Conservation (phyloP, 1,140 invertebrate genomes). For the Zaprionus camerounensis region DNA sequence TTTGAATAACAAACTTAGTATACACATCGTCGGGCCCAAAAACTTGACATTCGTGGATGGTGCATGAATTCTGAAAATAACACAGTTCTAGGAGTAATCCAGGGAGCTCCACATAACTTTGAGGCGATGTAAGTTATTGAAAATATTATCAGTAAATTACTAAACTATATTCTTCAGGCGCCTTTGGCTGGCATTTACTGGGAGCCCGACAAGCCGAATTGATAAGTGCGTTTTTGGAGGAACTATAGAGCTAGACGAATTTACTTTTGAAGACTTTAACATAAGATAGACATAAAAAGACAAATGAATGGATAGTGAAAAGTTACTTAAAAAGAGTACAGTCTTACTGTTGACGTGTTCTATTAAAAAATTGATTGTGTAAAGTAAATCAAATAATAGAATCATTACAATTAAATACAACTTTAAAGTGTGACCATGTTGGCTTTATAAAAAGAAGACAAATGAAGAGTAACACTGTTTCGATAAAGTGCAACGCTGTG, state of each 20-base stretch:
- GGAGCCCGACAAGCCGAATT: constrained; percentile 71
- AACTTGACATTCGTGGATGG: constrained; percentile 58
- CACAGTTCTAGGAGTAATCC: constrained; percentile 58
- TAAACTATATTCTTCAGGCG: constrained; percentile 50
- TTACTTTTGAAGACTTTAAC: constrained; percentile 42
- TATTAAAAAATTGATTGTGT: background rate
- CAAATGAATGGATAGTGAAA: background rate
- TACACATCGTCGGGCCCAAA: constrained; percentile 62
- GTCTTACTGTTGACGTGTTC: background rate
- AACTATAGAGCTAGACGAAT: constrained; percentile 4
- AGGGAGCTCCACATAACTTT: constrained; percentile 42
- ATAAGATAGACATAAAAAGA: constrained; percentile 11
- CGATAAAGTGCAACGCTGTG: constrained; percentile 38
- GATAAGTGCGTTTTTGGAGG: constrained; percentile 61
- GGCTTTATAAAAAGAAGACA: too few species aligned
- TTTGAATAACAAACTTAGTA: constrained; percentile 42
- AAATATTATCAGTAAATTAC: background rate
- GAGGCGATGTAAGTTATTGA: constrained; percentile 56
- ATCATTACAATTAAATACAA: background rate
- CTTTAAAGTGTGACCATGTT: constrained; percentile 25
- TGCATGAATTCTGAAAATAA: constrained; percentile 43
- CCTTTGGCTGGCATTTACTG: constrained; percentile 59
- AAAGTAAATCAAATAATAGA: background rate
- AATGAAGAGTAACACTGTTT: constrained; percentile 22
- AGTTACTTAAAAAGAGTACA: background rate